Evolutionary conservation across 2,888 invertebrate species (phyloP).

Genomic region (Cylindroiulus punctatus): DNA sequence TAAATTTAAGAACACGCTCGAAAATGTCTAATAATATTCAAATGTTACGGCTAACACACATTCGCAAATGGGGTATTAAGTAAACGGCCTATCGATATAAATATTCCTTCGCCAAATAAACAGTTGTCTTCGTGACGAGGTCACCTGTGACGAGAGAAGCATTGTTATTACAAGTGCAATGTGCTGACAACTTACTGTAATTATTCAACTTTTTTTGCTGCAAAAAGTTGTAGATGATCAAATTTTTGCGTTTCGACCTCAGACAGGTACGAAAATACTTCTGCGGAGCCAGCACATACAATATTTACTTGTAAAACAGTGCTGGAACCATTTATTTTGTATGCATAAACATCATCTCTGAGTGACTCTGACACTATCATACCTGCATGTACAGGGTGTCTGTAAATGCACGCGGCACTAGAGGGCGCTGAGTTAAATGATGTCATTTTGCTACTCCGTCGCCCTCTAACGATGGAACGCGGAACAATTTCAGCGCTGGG

Average conservation of each 20-base stretch:
- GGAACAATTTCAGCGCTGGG: too few species aligned
- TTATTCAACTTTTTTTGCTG: not conserved
- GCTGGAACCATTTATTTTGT: too few species aligned
- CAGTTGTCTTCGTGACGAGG: constrained; percentile 29
- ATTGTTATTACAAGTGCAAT: not conserved
- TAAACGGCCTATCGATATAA: constrained; percentile 14
- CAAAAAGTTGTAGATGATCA: not conserved
- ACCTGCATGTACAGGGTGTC: too few species aligned
- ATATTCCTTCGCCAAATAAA: constrained; percentile 31
- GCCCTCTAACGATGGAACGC: too few species aligned
- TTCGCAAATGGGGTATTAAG: constrained; percentile 29
- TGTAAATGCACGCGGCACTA: too few species aligned
- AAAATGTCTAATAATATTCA: constrained; percentile 7
- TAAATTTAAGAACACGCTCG: not conserved
- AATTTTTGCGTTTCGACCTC: not conserved
- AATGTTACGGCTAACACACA: not conserved
- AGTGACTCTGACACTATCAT: too few species aligned
- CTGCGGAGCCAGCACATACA: too few species aligned
- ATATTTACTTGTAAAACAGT: too few species aligned
- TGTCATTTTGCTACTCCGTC: too few species aligned
- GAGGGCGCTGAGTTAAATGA: too few species aligned
- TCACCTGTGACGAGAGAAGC: not conserved
- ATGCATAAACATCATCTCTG: too few species aligned
- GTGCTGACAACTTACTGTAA: not conserved
- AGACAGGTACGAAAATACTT: not conserved